Percentiles rank a stretch among this genome's conserved stretches.
Evolutionary conservation across 53 echinoderm and acorn worm genomes (phyloP).

Genomic region (Zoroaster sp.): DNA sequence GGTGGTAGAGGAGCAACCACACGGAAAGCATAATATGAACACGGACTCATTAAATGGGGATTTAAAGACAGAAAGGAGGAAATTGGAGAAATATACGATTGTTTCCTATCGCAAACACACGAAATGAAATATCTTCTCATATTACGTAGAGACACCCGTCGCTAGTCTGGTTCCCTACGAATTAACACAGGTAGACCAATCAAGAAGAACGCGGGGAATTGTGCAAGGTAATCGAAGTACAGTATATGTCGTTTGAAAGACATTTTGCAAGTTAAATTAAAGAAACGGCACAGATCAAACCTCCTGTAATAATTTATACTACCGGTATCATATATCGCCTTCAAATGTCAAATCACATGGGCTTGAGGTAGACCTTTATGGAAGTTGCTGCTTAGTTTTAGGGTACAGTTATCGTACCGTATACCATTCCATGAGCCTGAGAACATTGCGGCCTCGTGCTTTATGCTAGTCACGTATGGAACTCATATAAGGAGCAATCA

Average conservation of each 20-base stretch:
- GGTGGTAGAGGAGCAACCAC: neutral
- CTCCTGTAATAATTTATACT: neutral
- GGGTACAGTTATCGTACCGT: no score
- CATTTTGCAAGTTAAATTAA: neutral
- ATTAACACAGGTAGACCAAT: neutral
- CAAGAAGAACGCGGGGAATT: neutral
- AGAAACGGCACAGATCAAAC: neutral
- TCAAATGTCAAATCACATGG: neutral
- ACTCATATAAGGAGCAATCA: no score
- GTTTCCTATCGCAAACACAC: neutral
- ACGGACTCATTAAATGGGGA: neutral
- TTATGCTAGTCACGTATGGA: no score
- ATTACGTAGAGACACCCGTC: neutral
- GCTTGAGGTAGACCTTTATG: no score
- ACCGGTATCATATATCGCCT: neutral
- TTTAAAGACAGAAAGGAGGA: neutral
- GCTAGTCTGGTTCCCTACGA: neutral
- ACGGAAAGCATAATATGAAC: neutral
- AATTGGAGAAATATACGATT: neutral
- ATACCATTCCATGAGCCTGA: no score
- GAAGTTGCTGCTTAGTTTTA: no score
- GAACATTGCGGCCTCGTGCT: no score
- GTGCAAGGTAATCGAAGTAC: neutral
- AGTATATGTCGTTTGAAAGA: no score
- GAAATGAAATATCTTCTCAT: conserved; percentile 8